A percentile compares a stretch with the other conserved stretches of the same genome.
These are phyloP conservation scores for Diacarnus erythraeanus DNA, from an alignment of 37 sponge, comb jelly and placozoan species.

Conservation along the genomic window DNA sequence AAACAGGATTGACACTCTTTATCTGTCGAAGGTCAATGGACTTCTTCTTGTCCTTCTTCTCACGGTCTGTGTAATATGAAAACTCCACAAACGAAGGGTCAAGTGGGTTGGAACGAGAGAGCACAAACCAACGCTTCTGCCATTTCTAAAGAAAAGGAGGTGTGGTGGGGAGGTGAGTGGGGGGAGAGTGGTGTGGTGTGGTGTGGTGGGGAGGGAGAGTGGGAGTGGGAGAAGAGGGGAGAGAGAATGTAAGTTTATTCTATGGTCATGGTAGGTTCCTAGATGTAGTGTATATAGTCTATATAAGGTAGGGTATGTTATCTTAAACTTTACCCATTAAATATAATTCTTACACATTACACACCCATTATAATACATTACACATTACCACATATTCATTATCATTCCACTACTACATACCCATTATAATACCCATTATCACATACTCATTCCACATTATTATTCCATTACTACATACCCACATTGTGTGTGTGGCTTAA, in stretches of 20 bases:
- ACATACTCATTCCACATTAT: too few species aligned
- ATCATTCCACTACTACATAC: too few species aligned
- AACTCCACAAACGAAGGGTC: slow-evolving; percentile 40
- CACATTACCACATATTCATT: too few species aligned
- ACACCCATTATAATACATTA: too few species aligned
- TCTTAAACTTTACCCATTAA: too few species aligned
- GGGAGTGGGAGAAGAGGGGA: neutral
- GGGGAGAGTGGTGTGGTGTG: neutral
- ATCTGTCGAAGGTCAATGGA: slow-evolving; percentile 47
- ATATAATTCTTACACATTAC: too few species aligned
- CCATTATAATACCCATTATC: too few species aligned
- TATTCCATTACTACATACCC: too few species aligned
- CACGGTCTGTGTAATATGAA: slow-evolving; percentile 55
- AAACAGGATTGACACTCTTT: slow-evolving; percentile 49
- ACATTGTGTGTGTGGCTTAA: too few species aligned
- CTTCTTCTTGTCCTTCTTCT: slow-evolving; percentile 44
- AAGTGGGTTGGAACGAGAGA: slow-evolving; percentile 21
- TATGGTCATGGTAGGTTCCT: too few species aligned
- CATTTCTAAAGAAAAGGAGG: slow-evolving; percentile 52
- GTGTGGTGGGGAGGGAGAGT: slow-evolving; percentile 9
- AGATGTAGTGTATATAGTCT: too few species aligned
- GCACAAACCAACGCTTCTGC: slow-evolving; percentile 74
- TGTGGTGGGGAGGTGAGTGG: neutral
- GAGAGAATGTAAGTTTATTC: slow-evolving; percentile 10
- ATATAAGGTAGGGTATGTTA: too few species aligned